Percentiles rank a stretch among this genome's conserved stretches.
These are phyloP conservation scores for Hyposmocoma kahamanoa DNA, from an alignment of 1,140 invertebrate species.

Conservation along the genomic window DNA sequence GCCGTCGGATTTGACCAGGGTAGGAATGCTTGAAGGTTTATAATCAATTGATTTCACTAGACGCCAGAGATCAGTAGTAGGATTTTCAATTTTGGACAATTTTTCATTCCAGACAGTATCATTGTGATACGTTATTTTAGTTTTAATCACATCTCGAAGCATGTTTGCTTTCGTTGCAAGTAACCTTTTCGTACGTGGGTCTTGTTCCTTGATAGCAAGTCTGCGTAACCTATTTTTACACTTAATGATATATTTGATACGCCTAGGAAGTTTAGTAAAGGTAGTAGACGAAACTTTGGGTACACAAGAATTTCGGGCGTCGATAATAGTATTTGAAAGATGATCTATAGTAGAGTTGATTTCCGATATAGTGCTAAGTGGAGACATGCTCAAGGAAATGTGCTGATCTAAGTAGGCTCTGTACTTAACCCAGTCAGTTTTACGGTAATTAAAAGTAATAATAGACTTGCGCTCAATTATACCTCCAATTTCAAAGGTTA, in stretches of 20 bases:
- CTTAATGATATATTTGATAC: background rate
- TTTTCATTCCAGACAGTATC: background rate
- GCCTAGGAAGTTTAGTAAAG: background rate
- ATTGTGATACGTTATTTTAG: background rate
- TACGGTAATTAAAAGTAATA: background rate
- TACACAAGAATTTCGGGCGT: background rate
- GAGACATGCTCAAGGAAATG: background rate
- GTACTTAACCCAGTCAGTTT: background rate
- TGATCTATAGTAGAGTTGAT: background rate
- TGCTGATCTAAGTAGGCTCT: background rate
- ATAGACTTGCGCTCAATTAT: background rate
- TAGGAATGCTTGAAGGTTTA: too few species aligned
- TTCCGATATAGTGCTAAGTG: background rate
- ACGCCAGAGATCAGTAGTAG: background rate
- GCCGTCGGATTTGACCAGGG: background rate
- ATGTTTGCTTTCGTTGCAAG: too few species aligned
- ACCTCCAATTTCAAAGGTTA: background rate
- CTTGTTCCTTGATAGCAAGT: background rate
- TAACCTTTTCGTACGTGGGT: background rate
- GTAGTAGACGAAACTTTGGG: background rate
- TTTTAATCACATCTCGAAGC: too few species aligned
- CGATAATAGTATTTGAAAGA: background rate
- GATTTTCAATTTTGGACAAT: slow-evolving; percentile 1
- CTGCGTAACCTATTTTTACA: background rate
- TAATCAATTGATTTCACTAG: background rate